A percentile compares a stretch with the other conserved stretches of the same genome.
These are phyloP conservation scores for Corydoras sp. DNA, from an alignment of 2,113 vertebrate species.

Conservation along the genomic window DNA sequence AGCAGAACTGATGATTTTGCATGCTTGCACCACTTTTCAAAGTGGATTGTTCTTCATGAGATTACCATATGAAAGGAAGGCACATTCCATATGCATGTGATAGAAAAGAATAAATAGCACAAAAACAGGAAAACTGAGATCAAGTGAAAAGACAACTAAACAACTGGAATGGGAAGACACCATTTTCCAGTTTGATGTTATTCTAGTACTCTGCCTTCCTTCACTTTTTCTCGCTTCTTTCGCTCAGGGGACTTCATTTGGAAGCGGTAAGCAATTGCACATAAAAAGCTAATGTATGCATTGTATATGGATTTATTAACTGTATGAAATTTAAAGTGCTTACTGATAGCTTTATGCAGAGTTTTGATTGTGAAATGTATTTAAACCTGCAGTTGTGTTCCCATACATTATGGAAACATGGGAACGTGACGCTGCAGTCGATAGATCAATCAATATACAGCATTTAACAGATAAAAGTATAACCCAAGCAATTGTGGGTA, in stretches of 20 bases:
- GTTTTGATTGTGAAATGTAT: neutral
- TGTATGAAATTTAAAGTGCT: neutral
- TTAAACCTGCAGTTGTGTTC: neutral
- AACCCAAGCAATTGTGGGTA: no score
- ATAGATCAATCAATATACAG: no score
- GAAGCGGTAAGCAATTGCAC: conserved; percentile 13
- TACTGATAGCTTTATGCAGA: neutral
- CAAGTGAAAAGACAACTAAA: conserved; percentile 31
- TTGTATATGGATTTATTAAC: no score
- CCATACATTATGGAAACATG: neutral
- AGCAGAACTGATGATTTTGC: conserved; percentile 79
- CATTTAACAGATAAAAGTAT: no score
- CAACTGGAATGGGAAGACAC: conserved; percentile 2
- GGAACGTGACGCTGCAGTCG: neutral
- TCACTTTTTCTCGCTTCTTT: neutral
- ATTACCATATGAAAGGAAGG: conserved; percentile 55
- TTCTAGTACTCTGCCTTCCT: neutral
- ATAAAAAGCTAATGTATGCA: neutral
- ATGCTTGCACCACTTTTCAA: conserved; percentile 61
- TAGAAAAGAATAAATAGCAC: conserved; percentile 39
- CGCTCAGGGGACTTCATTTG: neutral
- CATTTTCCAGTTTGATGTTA: conserved; percentile 12
- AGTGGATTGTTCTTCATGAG: conserved; percentile 56
- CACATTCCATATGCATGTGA: conserved; percentile 9
- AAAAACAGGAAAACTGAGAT: conserved; percentile 44